phyloP scores from a whole-genome alignment of 1,140 invertebrate species.

The Atta cephalotes region DNA sequence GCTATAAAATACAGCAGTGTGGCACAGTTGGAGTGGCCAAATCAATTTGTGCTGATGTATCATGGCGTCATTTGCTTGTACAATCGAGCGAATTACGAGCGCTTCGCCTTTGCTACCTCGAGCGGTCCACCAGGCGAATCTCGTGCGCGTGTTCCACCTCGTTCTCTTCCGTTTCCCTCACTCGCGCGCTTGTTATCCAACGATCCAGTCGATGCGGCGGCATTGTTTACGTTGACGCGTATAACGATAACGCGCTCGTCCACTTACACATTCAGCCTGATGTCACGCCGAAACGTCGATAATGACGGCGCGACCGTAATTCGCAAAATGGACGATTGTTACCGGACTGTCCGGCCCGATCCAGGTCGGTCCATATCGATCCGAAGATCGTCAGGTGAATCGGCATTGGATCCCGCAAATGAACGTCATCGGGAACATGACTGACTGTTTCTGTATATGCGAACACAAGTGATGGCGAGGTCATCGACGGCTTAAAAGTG shows the following conservation, averaged over 20 bases:
- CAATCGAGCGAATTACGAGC: constrained; percentile 67
- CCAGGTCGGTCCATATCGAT: constrained; percentile 18
- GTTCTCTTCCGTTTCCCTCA: constrained; percentile 27
- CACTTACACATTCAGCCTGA: constrained; percentile 40
- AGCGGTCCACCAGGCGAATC: neutral
- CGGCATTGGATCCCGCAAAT: constrained; percentile 28
- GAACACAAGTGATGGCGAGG: neutral
- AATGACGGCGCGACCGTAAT: constrained; percentile 63
- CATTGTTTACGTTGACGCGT: constrained; percentile 68
- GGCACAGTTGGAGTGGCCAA: constrained; percentile 60
- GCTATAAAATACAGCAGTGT: neutral
- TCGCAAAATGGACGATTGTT: constrained; percentile 62
- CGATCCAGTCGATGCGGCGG: constrained; percentile 25
- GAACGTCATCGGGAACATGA: constrained; percentile 23
- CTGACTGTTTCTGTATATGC: constrained; percentile 13
- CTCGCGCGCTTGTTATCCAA: constrained; percentile 26
- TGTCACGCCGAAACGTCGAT: constrained; percentile 59
- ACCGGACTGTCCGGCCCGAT: constrained; percentile 9
- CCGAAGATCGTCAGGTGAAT: constrained; percentile 22
- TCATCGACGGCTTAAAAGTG: neutral
- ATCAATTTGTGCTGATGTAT: constrained; percentile 73
- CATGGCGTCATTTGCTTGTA: constrained; percentile 70
- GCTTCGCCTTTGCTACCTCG: constrained; percentile 42
- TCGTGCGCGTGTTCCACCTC: neutral
- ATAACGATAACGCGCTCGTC: constrained; percentile 65